These are phyloP conservation scores for Emydoidea blandingii DNA, from an alignment of 2,797 vertebrate genomes.

Conservation along the genomic window DNA sequence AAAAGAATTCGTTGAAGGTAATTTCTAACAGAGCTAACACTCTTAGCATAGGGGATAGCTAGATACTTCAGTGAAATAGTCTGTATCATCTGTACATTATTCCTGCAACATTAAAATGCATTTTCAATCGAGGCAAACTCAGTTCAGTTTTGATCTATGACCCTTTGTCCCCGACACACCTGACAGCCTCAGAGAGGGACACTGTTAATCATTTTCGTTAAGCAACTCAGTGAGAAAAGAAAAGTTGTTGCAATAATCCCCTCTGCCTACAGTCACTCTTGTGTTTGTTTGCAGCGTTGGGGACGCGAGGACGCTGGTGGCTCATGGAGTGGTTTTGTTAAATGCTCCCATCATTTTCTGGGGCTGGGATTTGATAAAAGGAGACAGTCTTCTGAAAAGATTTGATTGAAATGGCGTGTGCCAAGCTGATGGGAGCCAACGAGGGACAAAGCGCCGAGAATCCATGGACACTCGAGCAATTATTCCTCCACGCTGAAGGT, in stretches of 20 bases:
- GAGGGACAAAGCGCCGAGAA: slow-evolving; percentile 98
- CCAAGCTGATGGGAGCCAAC: slow-evolving; percentile 97
- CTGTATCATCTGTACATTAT: background rate
- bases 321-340: slow-evolving; percentile 84
- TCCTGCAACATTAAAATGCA: background rate
- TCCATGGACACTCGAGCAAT: slow-evolving; percentile 99
- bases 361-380: slow-evolving; percentile 92
- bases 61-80: background rate
- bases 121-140: background rate
- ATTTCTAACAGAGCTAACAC: background rate
- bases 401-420: slow-evolving; percentile 99
- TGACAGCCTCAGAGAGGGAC: slow-evolving; percentile 18
- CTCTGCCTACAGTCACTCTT: background rate
- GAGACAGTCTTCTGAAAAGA: slow-evolving; percentile 89
- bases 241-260: slow-evolving; percentile 53
- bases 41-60: background rate
- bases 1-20: background rate
- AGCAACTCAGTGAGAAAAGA: slow-evolving; percentile 17
- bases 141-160: slow-evolving; percentile 46
- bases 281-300: background rate
- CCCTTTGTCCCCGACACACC: slow-evolving; percentile 52
- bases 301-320: slow-evolving; percentile 63
- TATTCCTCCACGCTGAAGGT: slow-evolving; percentile 99
- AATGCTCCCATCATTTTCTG: slow-evolving; percentile 84
- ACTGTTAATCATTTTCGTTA: background rate